Base-by-base conservation (phyloP, 2,797 vertebrate genomes). In the Typhlichthys subterraneus region DNA sequence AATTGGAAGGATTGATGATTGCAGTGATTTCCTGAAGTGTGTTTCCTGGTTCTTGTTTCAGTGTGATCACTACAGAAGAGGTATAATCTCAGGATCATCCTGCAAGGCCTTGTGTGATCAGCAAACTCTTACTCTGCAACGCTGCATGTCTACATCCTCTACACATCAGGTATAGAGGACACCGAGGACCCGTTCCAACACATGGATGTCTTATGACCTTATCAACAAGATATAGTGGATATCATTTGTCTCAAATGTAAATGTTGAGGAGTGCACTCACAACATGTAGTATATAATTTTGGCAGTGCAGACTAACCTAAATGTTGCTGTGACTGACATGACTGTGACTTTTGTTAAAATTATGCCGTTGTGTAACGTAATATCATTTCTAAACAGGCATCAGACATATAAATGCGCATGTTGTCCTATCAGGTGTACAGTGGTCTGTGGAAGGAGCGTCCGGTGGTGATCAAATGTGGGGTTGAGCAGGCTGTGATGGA, bases 21-120 rank as follows among this genome's bases (percentile, higher is more conserved):
- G 49, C n/a, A 46, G 3, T n/a, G 62, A 38, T n/a, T 9, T 62
- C 10, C 1, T 13, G 49, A 1, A 0, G 5, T 23, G 15, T 5
- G 14, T 67, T 63, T 72, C 45, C 57, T 70, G 42, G 67, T 68
- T 63, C 8, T 12, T 75, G 52, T 67, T 63, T 33, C 88, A 99
- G 97, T 99, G 98, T 4, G 95, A 99, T 83, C 96, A 99, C 87
- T 99, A 98, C 81, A 95, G 86, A 74, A 94, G 96, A 67, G 98
- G 98, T 1, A 94, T 99, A 14, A 98, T 99, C 83, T 95, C 98
- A 0, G 98, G 97, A 62, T 97, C 98, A 0, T 89, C 94, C 0
- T 99, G 98, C 80, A 95, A 93, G 71, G 94, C 97, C 12, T 77
- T 99, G 77, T 99, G 98, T 33, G 94, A 95, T 46, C 93, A 96